Conservation (phyloP, 2,888 invertebrate species). For the Drosophila kanekoi region DNA sequence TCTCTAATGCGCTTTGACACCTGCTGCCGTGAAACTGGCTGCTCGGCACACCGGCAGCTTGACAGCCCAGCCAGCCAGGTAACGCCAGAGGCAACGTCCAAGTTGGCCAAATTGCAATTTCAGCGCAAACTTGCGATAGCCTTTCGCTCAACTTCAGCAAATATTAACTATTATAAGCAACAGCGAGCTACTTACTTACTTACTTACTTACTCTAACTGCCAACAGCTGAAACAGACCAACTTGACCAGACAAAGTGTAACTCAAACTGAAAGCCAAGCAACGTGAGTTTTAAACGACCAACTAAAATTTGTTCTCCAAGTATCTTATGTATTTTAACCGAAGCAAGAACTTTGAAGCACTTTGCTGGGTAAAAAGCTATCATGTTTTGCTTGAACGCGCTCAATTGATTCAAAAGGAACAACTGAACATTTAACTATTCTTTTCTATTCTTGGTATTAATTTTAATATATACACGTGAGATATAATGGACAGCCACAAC, state of each 20-base stretch:
- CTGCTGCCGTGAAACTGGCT: slow-evolving; percentile 37
- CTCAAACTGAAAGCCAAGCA: slow-evolving; percentile 1
- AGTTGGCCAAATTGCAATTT: slow-evolving; percentile 30
- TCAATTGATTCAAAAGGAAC: too few species aligned
- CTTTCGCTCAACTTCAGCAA: slow-evolving; percentile 24
- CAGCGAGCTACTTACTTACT: neutral
- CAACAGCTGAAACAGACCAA: slow-evolving; percentile 13
- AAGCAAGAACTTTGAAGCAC: neutral
- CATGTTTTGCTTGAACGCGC: too few species aligned
- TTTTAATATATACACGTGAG: too few species aligned
- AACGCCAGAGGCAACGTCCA: slow-evolving; percentile 20
- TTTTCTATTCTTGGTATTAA: too few species aligned
- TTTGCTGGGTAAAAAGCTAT: too few species aligned
- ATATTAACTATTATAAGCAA: slow-evolving; percentile 32
- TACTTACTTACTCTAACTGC: slow-evolving; percentile 9
- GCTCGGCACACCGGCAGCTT: too few species aligned
- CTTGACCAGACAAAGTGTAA: neutral
- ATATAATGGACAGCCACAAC: too few species aligned
- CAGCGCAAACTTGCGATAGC: slow-evolving; percentile 21
- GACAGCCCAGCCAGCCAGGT: too few species aligned
- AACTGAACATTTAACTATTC: too few species aligned
- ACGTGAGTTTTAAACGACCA: neutral
- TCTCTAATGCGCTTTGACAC: slow-evolving; percentile 60
- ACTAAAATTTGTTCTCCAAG: neutral
- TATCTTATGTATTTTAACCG: slow-evolving; percentile 3